phyloP scores from a whole-genome alignment of 1,140 invertebrate genomes.

The Anadara kagoshimensis region DNA sequence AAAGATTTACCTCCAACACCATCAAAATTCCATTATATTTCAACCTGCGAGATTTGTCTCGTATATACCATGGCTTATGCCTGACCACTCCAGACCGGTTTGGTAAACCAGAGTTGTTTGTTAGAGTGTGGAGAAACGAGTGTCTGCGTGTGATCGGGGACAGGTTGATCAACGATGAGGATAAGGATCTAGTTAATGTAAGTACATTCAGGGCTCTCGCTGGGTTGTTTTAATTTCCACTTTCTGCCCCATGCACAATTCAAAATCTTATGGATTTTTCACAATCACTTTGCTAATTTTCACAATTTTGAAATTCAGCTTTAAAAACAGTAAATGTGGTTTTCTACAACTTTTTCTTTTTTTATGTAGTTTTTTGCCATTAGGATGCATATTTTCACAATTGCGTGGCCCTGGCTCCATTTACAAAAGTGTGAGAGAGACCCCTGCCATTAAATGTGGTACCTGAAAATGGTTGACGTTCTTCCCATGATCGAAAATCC shows the following conservation, averaged over 20 bases:
- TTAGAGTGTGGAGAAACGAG: slow-evolving; percentile 93
- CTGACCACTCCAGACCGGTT: slow-evolving; percentile 83
- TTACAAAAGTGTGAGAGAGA: no score
- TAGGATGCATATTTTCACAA: no score
- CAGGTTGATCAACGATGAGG: slow-evolving; percentile 84
- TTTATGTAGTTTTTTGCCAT: no score
- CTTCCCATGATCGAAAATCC: no score
- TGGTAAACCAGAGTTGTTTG: slow-evolving; percentile 81
- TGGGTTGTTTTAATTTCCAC: not conserved
- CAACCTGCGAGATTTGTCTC: slow-evolving; percentile 91
- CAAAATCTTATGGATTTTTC: no score
- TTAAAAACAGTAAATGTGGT: not conserved
- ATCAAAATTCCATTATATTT: slow-evolving; percentile 96
- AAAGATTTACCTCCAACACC: slow-evolving; percentile 90
- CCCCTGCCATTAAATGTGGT: no score
- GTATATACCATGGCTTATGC: slow-evolving; percentile 86
- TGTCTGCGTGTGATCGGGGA: slow-evolving; percentile 90
- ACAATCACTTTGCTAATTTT: no score
- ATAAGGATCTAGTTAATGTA: slow-evolving; percentile 70
- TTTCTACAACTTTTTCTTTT: not conserved
- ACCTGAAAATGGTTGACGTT: no score
- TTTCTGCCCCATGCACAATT: no score
- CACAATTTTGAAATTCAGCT: no score
- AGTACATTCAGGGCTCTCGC: slow-evolving; percentile 32
- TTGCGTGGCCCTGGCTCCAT: no score